phyloP scores from a whole-genome alignment of 2,888 invertebrate genomes.

The Leptinotarsa juncta region DNA sequence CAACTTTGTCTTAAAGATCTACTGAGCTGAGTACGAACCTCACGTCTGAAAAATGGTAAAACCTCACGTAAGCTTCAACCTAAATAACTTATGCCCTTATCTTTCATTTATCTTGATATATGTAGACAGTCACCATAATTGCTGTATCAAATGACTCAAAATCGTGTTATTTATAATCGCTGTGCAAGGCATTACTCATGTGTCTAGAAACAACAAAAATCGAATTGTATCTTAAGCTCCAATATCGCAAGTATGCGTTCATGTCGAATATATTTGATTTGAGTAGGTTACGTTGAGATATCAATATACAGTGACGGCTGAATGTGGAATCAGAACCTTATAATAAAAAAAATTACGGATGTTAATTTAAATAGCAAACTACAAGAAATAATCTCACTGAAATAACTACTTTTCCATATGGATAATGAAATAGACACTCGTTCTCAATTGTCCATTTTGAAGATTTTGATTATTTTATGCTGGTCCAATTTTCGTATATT shows the following conservation, averaged over 20 bases:
- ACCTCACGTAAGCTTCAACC: not conserved
- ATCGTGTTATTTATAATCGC: not conserved
- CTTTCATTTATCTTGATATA: not conserved
- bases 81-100: not conserved
- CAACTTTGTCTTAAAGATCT: not conserved
- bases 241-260: not conserved
- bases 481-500: no score
- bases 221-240: not conserved
- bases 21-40: not conserved
- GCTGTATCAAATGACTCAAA: not conserved
- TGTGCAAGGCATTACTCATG: not conserved
- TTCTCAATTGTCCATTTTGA: no score
- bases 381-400: no score
- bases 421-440: no score
- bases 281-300: not conserved
- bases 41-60: not conserved
- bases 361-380: no score
- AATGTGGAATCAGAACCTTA: not conserved
- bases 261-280: not conserved
- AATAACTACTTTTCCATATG: no score
- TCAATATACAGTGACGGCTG: not conserved
- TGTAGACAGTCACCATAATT: not conserved
- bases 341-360: no score
- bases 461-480: no score
- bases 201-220: not conserved